Percentiles rank a stretch among this genome's conserved stretches.
Conservation (phyloP, 1,140 invertebrate species). For the Gryon sp. region DNA sequence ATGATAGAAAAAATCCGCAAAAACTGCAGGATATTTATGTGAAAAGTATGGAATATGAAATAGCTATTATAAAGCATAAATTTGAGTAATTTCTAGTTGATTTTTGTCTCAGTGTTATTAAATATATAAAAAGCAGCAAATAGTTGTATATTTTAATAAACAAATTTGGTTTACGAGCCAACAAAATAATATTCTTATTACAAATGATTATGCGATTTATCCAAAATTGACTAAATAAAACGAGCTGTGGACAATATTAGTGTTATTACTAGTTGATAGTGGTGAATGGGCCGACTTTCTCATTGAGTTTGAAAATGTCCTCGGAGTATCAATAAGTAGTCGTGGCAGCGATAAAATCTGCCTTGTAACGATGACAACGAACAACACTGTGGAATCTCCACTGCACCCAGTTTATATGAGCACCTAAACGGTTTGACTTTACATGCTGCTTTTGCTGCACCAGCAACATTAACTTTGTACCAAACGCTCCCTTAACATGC, state of each 20-base stretch:
- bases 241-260: neutral
- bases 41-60: too few relatives aligned
- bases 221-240: neutral
- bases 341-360: conserved; percentile 26
- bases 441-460: conserved; percentile 11
- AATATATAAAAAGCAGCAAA: too few relatives aligned
- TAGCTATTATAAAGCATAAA: too few relatives aligned
- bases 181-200: too few relatives aligned
- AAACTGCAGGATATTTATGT: too few relatives aligned
- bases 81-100: too few relatives aligned
- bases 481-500: conserved; percentile 58
- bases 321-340: conserved; percentile 38
- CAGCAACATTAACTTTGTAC: neutral
- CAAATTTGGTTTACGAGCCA: too few relatives aligned
- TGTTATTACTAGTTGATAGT: neutral
- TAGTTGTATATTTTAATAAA: too few relatives aligned
- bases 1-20: too few relatives aligned
- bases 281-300: conserved; percentile 53
- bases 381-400: conserved; percentile 18
- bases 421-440: conserved; percentile 15
- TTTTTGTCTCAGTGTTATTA: too few relatives aligned
- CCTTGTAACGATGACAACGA: conserved; percentile 9
- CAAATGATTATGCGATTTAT: neutral
- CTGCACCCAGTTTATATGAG: conserved; percentile 38
- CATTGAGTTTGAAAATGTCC: conserved; percentile 48